Conservation (phyloP, 30 jellyfish, hydroid and myxozoan species). For the Rhopilema esculentum region DNA sequence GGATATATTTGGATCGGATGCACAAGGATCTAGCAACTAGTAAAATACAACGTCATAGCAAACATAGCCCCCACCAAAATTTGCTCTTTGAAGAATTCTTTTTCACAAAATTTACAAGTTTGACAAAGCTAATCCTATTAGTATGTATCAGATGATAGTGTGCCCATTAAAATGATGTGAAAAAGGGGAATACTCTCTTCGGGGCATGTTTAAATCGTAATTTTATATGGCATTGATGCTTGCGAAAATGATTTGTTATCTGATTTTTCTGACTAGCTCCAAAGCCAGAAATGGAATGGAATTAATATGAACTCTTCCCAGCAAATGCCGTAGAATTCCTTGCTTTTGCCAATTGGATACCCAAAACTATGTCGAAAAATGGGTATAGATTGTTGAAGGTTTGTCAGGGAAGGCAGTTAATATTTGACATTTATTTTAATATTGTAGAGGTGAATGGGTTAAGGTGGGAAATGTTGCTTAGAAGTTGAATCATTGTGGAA, state of each 20-base stretch:
- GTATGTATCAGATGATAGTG: not conserved
- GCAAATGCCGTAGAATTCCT: not conserved
- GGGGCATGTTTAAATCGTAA: not conserved
- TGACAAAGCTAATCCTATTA: not conserved
- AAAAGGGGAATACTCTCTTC: not conserved
- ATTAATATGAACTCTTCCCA: not conserved
- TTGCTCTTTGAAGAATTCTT: not conserved
- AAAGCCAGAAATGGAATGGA: not conserved
- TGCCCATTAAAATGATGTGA: not conserved
- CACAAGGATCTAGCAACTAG: not conserved
- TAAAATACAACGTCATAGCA: not conserved
- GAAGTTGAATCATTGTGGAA: no score
- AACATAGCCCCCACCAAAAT: not conserved
- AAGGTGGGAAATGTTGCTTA: no score
- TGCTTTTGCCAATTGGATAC: not conserved
- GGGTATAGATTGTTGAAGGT: not conserved
- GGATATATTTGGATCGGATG: not conserved
- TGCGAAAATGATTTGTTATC: not conserved
- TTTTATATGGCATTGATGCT: not conserved
- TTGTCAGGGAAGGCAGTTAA: no score
- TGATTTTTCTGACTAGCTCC: not conserved
- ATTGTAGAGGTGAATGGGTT: no score
- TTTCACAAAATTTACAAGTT: not conserved
- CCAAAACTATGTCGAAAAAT: not conserved
- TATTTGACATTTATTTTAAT: no score